Base-by-base conservation (phyloP, 2,797 vertebrate species). In the Sebastes matsubarae region DNA sequence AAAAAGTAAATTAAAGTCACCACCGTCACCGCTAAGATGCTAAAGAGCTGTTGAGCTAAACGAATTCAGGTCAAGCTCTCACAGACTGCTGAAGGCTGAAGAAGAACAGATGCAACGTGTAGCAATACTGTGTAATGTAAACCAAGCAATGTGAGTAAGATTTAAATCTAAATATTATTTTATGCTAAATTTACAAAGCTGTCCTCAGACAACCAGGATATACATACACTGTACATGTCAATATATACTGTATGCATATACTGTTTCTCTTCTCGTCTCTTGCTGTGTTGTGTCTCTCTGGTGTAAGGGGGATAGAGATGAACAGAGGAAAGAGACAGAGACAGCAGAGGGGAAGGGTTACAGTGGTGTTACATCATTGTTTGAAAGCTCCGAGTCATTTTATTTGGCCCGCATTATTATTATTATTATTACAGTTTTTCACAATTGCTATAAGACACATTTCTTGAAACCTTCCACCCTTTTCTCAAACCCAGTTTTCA, bases 331-430 rank as follows among this genome's bases (percentile, higher is more conserved):
- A 73, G 22, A 79, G 57, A 42, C 38, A 77, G 67, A 78, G 65
- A 74, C 46, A 46, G 54, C 73, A 8, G 68, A 60, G n/a, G 30
- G 22, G 24, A 50, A n/a, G 18, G 20, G 60, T 92, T 89, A 87
- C 88, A 84, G 50, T 52, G 83, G 50, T 52, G 83, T 90, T 92
- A 61, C 90, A 84, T 92, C 89, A 90, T 66, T 79, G 73, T 88
- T 78, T 86, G 67, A 82, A 63, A 67, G 50, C 59, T 24, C 4
- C 12, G 8, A 55, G 77, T 13, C 58, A 66, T 75, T 83, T 76
- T 81, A 60, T 81, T 79, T 65, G 57, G 24, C 52, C 30, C 5
- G 4, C 25, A 50, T 59, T 79, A 67, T 73, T 66, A 46, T 77
- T 36, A 42, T 76, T 59, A 71, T 74, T 46, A 46, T 46, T 18